A percentile compares a stretch with the other conserved stretches of the same genome.
Evolutionary conservation across 2,888 invertebrate species (phyloP).

Genomic region (Eudasyphora cyanicolor): DNA sequence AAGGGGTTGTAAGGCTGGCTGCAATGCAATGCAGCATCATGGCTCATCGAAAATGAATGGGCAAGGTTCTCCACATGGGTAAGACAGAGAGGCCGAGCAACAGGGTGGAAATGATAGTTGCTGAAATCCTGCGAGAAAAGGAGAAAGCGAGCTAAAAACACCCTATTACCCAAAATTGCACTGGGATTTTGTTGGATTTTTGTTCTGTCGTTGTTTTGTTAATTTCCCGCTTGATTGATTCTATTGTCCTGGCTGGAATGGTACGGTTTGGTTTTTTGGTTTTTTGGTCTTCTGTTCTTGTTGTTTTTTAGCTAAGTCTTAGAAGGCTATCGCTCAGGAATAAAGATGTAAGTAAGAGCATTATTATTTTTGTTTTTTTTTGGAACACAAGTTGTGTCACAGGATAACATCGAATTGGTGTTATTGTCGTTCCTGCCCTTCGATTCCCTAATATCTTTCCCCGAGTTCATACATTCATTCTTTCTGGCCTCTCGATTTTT

Average conservation of each 20-base stretch:
- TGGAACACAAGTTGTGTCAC: not conserved
- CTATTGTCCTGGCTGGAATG: constrained; percentile 6
- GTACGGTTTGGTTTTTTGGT: not conserved
- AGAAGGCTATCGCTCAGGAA: not conserved
- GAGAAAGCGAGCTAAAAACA: not conserved
- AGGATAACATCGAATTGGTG: constrained; percentile 4
- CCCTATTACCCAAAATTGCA: too few relatives aligned
- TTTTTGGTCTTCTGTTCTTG: not conserved
- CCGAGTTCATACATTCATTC: not conserved
- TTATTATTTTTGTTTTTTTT: constrained; percentile 5
- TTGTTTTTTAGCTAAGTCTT: not conserved
- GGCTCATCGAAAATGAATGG: not conserved
- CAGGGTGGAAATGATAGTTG: not conserved
- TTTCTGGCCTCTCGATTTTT: not conserved
- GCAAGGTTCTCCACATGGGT: not conserved
- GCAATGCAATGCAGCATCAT: not conserved
- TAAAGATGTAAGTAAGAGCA: constrained; percentile 17
- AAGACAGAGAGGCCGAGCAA: not conserved
- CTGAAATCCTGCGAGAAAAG: not conserved
- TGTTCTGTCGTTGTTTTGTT: not conserved
- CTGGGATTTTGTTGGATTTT: constrained; percentile 4
- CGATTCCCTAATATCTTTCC: not conserved
- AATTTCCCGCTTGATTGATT: constrained; percentile 34
- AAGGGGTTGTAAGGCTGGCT: constrained; percentile 9
- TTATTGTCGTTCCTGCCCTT: not conserved